phyloP scores from a whole-genome alignment of 2,797 vertebrate genomes.

The Anabacerthia variegaticeps region DNA sequence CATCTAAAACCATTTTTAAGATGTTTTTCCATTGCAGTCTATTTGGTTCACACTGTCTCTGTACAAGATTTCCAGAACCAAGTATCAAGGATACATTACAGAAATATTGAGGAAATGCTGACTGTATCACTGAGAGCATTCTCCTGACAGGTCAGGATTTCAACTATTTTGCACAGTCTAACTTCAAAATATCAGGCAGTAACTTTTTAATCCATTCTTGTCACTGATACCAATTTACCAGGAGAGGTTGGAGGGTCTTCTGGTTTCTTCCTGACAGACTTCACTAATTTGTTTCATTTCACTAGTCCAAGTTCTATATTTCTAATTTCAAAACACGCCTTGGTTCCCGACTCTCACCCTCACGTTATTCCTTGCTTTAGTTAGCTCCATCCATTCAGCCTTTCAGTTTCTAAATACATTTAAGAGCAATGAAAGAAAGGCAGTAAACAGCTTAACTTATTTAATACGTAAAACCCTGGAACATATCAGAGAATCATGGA shows the following conservation, averaged over 20 bases:
- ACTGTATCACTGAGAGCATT: not conserved
- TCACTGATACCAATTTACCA: not conserved
- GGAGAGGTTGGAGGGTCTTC: not conserved
- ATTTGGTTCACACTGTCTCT: not conserved
- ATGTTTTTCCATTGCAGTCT: not conserved
- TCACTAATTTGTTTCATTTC: not conserved
- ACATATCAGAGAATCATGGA: not conserved
- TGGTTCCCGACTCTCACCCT: not conserved
- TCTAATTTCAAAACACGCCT: not conserved
- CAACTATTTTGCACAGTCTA: not conserved
- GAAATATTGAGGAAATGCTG: not conserved
- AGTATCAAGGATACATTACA: not conserved
- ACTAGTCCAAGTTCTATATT: not conserved
- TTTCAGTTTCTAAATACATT: not conserved
- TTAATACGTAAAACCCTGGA: not conserved
- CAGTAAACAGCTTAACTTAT: not conserved
- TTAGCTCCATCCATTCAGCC: not conserved
- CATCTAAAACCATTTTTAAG: not conserved
- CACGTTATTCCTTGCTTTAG: not conserved
- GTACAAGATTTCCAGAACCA: not conserved
- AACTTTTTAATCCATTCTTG: not conserved
- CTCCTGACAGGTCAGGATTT: not conserved
- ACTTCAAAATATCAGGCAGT: not conserved
- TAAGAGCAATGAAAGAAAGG: not conserved
- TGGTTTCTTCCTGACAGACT: not conserved